These are phyloP conservation scores for Subacronicta megacephala DNA, from an alignment of 2,888 invertebrate species.

Conservation along the genomic window DNA sequence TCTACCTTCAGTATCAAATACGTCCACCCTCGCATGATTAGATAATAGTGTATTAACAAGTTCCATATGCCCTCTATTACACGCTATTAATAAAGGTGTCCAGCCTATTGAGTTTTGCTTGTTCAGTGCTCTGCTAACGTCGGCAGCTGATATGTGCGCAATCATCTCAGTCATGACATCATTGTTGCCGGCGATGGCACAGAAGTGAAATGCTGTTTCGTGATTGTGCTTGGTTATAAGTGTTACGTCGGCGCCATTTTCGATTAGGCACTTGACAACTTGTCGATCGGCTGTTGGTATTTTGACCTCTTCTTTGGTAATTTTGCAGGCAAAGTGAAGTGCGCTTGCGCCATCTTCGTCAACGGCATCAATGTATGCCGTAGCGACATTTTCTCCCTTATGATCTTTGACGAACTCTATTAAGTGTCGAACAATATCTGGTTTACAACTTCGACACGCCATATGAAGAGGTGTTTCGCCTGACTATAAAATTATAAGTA, in stretches of 20 bases:
- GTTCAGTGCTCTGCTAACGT: conserved; percentile 98
- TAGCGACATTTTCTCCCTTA: conserved; percentile 93
- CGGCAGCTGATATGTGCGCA: conserved; percentile 95
- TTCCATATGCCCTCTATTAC: conserved; percentile 98
- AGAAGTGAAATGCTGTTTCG: conserved; percentile 98
- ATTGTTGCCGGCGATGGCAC: conserved; percentile 98
- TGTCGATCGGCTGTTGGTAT: conserved; percentile 94
- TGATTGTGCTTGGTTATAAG: conserved; percentile 95
- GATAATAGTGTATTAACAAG: conserved; percentile 96
- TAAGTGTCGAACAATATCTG: conserved; percentile 95
- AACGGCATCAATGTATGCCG: conserved; percentile 95
- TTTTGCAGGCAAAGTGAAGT: conserved; percentile 97
- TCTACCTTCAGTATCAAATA: conserved; percentile 98
- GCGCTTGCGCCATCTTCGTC: conserved; percentile 98
- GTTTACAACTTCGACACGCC: conserved; percentile 95
- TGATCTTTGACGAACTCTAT: conserved; percentile 94
- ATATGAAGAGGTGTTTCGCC: conserved; percentile 99
- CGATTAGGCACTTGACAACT: conserved; percentile 96
- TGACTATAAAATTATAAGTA: conserved; percentile 86
- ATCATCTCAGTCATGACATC: conserved; percentile 98
- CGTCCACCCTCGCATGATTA: conserved; percentile 99
- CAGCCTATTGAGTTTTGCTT: conserved; percentile 98
- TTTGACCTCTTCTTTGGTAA: conserved; percentile 94
- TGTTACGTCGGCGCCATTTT: conserved; percentile 97
- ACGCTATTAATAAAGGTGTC: conserved; percentile 99